Conservation (phyloP, 2,113 vertebrate genomes). For the Anser cygnoides region DNA sequence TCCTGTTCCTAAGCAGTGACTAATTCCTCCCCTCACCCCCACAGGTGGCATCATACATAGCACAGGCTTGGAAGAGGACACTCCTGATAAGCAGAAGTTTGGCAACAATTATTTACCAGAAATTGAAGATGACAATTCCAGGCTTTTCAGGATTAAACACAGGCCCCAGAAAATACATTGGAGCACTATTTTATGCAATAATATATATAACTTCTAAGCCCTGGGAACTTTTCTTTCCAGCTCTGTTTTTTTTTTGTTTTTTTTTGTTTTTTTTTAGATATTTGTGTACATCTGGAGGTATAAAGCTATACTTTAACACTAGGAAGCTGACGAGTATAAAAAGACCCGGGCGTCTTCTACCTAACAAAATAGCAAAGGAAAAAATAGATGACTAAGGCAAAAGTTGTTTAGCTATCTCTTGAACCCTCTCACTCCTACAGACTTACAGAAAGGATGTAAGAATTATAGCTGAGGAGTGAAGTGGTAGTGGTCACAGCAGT, state of each 20-base stretch:
- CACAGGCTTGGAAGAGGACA: not conserved
- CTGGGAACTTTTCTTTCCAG: not conserved
- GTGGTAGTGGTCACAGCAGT: not conserved
- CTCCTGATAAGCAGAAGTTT: not conserved
- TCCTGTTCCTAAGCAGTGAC: not conserved
- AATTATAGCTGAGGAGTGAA: not conserved
- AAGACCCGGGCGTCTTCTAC: not conserved
- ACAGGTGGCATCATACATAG: not conserved
- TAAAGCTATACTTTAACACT: not conserved
- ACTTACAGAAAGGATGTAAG: not conserved
- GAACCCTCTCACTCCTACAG: not conserved
- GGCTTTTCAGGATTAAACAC: conserved; percentile 25
- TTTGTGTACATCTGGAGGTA: conserved; percentile 5
- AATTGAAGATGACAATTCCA: not conserved
- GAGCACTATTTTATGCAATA: not conserved
- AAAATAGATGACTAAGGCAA: not conserved
- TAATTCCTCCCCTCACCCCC: not conserved
- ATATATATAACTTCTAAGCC: not conserved
- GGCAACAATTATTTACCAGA: conserved; percentile 22
- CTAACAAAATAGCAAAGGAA: not conserved
- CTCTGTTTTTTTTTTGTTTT: not conserved
- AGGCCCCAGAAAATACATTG: not conserved
- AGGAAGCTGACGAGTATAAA: not conserved
- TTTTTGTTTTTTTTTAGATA: not conserved
- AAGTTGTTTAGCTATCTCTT: not conserved